Conservation (phyloP, 1,140 invertebrate species). For the Zaprionus tsacasi region DNA sequence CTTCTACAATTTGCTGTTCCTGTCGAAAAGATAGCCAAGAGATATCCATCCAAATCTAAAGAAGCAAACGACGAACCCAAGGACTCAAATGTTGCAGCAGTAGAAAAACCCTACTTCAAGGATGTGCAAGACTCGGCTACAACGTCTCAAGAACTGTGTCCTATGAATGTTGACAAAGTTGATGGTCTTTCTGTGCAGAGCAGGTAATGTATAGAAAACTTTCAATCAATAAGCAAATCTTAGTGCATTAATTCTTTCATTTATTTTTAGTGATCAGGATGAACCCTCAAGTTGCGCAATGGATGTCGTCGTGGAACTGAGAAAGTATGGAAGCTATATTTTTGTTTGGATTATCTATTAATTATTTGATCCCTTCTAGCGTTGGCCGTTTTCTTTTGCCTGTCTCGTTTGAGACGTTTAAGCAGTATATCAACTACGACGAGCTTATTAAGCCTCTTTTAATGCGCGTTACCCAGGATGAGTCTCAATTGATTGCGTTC, state of each 20-base stretch:
- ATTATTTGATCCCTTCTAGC: background rate
- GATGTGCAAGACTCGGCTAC: background rate
- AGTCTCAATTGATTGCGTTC: background rate
- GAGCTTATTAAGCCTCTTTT: conserved; percentile 37
- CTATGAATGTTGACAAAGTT: background rate
- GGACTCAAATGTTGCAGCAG: background rate
- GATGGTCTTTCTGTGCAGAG: background rate
- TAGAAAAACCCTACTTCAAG: background rate
- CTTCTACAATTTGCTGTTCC: conserved; percentile 6
- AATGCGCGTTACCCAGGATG: background rate
- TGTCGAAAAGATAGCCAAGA: background rate
- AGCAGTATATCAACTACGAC: conserved; percentile 31
- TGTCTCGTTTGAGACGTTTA: conserved; percentile 40
- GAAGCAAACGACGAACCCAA: background rate
- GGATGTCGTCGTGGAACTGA: conserved; percentile 13
- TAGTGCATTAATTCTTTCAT: background rate
- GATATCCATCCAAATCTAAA: background rate
- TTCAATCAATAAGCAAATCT: background rate
- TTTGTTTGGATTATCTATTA: background rate
- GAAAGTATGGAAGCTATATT: conserved; percentile 18
- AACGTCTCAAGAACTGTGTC: background rate
- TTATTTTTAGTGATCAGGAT: background rate
- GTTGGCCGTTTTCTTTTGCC: conserved; percentile 34
- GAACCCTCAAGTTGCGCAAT: background rate
- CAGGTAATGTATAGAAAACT: background rate